These are phyloP conservation scores for Eupithecia subumbrata DNA, from an alignment of 2,888 invertebrate genomes.

Conservation along the genomic window DNA sequence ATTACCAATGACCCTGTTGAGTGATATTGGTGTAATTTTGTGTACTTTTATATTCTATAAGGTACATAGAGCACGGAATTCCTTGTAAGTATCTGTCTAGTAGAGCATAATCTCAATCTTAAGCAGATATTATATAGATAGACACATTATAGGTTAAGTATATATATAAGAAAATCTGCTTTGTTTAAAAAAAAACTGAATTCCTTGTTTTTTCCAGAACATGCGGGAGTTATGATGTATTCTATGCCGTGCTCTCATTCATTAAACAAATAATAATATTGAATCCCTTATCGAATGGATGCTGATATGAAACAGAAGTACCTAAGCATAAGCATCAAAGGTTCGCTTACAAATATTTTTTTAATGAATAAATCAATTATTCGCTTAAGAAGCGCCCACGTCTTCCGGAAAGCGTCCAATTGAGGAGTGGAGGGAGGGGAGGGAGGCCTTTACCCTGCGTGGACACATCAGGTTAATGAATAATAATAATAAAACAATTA, in stretches of 20 bases:
- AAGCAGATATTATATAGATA: neutral
- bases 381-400: no score
- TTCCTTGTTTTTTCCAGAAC: neutral
- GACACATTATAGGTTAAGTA: neutral
- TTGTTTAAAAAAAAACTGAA: neutral
- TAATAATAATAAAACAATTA: no score
- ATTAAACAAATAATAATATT: neutral
- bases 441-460: no score
- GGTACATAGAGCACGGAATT: neutral
- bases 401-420: no score
- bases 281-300: neutral
- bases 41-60: neutral
- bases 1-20: neutral
- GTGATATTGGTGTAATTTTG: neutral
- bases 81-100: neutral
- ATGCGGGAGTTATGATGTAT: neutral
- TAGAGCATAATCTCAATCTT: neutral
- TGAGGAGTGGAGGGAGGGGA: no score
- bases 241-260: neutral
- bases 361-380: neutral
- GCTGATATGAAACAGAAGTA: neutral
- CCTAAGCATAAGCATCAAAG: neutral
- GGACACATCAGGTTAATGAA: no score
- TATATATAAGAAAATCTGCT: neutral
- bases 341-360: neutral